These are phyloP conservation scores for Drosophila kokeensis DNA, from an alignment of 2,888 invertebrate species.

Conservation along the genomic window DNA sequence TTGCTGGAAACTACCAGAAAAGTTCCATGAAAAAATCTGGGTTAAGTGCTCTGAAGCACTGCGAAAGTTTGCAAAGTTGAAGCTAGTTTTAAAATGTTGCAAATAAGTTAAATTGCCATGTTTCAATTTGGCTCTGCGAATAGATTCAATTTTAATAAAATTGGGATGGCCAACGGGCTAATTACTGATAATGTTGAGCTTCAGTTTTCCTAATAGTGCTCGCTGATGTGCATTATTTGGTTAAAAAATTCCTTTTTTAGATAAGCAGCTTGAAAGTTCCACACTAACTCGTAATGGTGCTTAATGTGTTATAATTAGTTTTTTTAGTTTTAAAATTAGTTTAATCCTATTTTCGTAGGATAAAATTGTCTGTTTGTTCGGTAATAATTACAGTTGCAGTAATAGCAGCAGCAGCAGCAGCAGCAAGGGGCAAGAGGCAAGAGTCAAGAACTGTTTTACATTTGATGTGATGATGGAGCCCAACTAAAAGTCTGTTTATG, in stretches of 20 bases:
- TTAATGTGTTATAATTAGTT: neutral
- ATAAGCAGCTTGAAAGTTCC: neutral
- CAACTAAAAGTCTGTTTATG: no score
- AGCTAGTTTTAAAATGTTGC: neutral
- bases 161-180: neutral
- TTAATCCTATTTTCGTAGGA: neutral
- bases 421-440: neutral
- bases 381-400: neutral
- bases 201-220: neutral
- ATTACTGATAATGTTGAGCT: neutral
- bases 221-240: neutral
- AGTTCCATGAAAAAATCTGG: neutral
- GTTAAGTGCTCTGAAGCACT: neutral
- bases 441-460: neutral
- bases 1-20: neutral
- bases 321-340: neutral
- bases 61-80: neutral
- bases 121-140: neutral
- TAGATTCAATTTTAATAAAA: neutral
- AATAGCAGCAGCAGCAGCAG: neutral
- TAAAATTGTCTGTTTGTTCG: neutral
- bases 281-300: neutral
- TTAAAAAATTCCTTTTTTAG: neutral
- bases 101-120: neutral
- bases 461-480: neutral